These are phyloP conservation scores for Drosophila lacicola DNA, from an alignment of 2,888 invertebrate species.

Conservation along the genomic window DNA sequence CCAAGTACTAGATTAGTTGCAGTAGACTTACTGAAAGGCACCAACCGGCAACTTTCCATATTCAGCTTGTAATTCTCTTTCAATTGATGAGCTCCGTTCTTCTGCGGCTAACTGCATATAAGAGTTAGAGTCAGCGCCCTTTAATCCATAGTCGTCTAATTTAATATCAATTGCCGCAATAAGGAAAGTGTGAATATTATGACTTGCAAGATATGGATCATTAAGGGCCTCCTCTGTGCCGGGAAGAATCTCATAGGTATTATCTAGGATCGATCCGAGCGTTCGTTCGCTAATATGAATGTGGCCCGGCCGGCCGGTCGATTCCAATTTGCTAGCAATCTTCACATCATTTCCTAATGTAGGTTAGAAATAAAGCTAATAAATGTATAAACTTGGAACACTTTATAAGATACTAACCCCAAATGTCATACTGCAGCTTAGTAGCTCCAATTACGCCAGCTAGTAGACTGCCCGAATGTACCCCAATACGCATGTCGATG, in stretches of 20 bases:
- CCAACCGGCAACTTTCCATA: constrained; percentile 93
- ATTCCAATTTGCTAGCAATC: constrained; percentile 97
- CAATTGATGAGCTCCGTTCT: too few relatives aligned
- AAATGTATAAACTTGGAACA: background rate
- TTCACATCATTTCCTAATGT: constrained; percentile 90
- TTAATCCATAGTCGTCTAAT: too few relatives aligned
- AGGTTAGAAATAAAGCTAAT: background rate
- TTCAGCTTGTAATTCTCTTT: constrained; percentile 83
- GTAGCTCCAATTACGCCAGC: constrained; percentile 96
- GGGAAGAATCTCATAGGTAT: constrained; percentile 87
- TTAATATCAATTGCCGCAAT: constrained; percentile 84
- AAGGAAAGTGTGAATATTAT: constrained; percentile 92
- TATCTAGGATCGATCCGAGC: constrained; percentile 88
- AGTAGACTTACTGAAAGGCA: constrained; percentile 88
- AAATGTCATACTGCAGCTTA: constrained; percentile 98
- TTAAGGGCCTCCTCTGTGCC: constrained; percentile 83
- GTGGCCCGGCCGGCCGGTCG: constrained; percentile 94
- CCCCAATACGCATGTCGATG: constrained; percentile 98
- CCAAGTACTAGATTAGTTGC: background rate
- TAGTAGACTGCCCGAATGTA: constrained; percentile 95
- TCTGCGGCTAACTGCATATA: too few relatives aligned
- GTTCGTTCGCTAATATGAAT: constrained; percentile 94
- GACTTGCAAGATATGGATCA: constrained; percentile 89
- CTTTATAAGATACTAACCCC: constrained; percentile 88
- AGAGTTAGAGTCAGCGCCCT: too few relatives aligned